Evolutionary conservation across 2,888 invertebrate species (phyloP), one percentile per base, ranked within the genome.

Genomic region (Zaprionus obscuricornis): DNA sequence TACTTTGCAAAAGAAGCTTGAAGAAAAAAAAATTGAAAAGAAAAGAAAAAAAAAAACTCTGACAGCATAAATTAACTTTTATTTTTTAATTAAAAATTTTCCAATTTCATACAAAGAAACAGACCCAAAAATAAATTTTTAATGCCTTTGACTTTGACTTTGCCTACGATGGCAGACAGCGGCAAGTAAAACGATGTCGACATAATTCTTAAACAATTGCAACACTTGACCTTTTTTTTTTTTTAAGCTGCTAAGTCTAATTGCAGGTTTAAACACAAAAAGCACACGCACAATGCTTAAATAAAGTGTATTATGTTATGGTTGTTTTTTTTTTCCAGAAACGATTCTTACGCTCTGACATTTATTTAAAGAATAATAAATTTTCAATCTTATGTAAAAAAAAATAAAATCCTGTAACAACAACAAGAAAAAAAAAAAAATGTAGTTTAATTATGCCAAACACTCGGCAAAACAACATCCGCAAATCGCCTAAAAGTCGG

Each of bases 41-140:
- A 46, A 29, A 29, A 17, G 14, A 45, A 40, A 26, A 49, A 62
- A 64, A 54, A 17, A 52, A 47, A 37, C n/a, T 20, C 50, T 2
- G 49, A 26, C 31, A 43, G 56, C 39, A 67, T 71, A 65, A 63
- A 73, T 70, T 67, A 73, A 70, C 64, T 66, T 60, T 45, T 22
- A 22, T n/a, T 63, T 63, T 85, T 86, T 81, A 81, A 81, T 81
- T 86, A 86, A 81, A n/a, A n/a, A 66, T 78, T 64, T 43, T 45
- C 33, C 43, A 66, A 45, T 40, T 10, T 16, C 8, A 5, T 11
- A 16, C 37, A 8, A 22, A 13, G 17, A 6, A 18, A 29, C 37
- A 31, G 10, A 33, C 10, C 50, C n/a, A 33, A 39, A 39, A 36
- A 42, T 64, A 55, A 27, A 68, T 74, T 51, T 55, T 49, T 68